Evolutionary conservation across 2,113 vertebrate genomes (phyloP).

Genomic region (Dicentrarchus labrax): DNA sequence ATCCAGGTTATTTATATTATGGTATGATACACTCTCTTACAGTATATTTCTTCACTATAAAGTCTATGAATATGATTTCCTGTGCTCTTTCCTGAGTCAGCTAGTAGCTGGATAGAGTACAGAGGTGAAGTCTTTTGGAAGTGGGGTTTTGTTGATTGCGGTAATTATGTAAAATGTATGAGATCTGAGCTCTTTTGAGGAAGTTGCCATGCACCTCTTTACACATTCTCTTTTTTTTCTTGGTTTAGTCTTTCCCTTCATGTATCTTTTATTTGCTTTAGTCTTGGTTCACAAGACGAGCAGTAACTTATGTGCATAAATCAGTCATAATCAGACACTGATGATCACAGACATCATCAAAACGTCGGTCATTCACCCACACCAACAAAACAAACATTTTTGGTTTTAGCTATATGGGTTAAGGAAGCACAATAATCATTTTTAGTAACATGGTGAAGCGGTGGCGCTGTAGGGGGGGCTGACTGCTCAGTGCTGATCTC

Average conservation of each 20-base stretch:
- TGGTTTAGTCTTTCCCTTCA: neutral
- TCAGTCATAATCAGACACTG: conserved; percentile 12
- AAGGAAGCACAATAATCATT: neutral
- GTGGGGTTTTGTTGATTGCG: neutral
- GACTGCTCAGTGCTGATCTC: neutral
- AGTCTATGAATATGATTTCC: neutral
- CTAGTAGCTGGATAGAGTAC: neutral
- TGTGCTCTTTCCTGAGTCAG: conserved; percentile 21
- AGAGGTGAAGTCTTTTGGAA: neutral
- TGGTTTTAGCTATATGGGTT: neutral
- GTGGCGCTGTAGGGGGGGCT: neutral
- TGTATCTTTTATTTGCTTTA: neutral
- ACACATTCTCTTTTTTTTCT: too few species aligned
- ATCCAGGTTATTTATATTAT: too few species aligned
- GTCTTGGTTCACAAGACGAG: neutral
- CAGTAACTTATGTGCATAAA: neutral
- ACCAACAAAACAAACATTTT: neutral
- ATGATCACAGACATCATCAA: neutral
- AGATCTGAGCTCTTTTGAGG: neutral
- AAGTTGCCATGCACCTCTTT: neutral
- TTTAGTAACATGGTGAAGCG: neutral
- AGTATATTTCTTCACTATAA: too few species aligned
- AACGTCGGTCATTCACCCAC: neutral
- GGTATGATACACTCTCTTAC: too few species aligned
- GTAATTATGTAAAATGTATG: conserved; percentile 7